Base-by-base conservation (phyloP, 2,797 vertebrate genomes). In the Nyctalus aviator region DNA sequence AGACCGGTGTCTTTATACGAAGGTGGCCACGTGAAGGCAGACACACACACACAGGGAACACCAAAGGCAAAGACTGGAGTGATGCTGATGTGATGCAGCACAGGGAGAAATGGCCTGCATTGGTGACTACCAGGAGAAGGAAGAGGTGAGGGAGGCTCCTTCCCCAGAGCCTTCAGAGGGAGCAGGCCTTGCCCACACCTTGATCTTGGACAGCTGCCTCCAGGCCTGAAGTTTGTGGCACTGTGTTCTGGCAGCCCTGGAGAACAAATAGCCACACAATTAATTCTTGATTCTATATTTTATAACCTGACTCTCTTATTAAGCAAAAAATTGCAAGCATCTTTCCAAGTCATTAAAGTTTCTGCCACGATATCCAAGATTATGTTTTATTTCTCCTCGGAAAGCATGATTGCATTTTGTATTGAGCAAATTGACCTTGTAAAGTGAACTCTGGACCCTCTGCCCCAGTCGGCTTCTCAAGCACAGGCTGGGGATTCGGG, bases 281-380 rank as follows among this genome's bases (percentile, higher is more conserved):
- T 62, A 35, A 17, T 87, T 62, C 50, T 84, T 50, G 76, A 71
- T 41, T 69, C 27, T 71, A 10, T 84, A 10, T 84, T 71, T 91
- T 77, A 41, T 59, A 77, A 41, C 35, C 41, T 32, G 30, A 59
- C 71, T n/a, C 57, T 84, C 84, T 88, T 53, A 64, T 88, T 75
- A n/a, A 86, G 78, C 25, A 73, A 55, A 86, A 73, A 27, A 30
- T 30, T 10, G 62, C n/a, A n/a, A 79, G 14, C 46, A n/a, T 75
- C 84, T 96, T 93, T 87, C 46, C 5, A 0, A n/a, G 59, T n/a
- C 81, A 64, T 88, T 53, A 15, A 85, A 46, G 23, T 86, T 86
- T 69, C 75, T 50, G 88, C 57, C 53, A 10, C 2, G 3, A 25
- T 12, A 57, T 32, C n/a, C 82, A 75, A 62, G 66, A 64, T 66